Evolutionary conservation across 2,888 invertebrate species (phyloP).

Genomic region (Acrocera orbiculus): DNA sequence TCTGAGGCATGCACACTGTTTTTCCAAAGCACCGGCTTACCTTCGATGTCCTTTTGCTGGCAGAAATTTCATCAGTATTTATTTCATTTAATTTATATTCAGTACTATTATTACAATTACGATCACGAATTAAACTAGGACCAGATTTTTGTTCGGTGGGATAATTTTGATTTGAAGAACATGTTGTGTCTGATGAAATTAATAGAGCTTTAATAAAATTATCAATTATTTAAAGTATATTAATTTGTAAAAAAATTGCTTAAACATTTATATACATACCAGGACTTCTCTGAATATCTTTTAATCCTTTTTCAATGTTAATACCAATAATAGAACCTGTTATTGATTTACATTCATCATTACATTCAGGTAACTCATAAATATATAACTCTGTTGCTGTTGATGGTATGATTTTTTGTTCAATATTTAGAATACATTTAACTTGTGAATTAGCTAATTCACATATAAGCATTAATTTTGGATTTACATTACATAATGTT

Average conservation of each 20-base stretch:
- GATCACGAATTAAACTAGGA: too few relatives aligned
- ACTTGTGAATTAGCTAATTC: constrained; percentile 55
- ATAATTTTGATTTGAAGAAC: too few relatives aligned
- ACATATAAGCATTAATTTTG: constrained; percentile 47
- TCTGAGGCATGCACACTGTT: constrained; percentile 67
- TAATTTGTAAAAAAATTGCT: too few relatives aligned
- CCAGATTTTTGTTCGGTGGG: too few relatives aligned
- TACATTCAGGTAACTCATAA: constrained; percentile 45
- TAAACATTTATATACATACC: too few relatives aligned
- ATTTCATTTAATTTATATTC: background rate
- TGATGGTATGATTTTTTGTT: constrained; percentile 33
- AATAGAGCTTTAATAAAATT: constrained; percentile 14
- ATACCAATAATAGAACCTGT: constrained; percentile 25
- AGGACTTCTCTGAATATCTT: constrained; percentile 30
- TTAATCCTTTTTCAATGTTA: constrained; percentile 29
- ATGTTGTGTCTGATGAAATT: constrained; percentile 16
- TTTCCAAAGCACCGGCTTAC: constrained; percentile 49
- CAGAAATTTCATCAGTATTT: constrained; percentile 11
- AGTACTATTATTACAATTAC: background rate
- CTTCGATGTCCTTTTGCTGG: constrained; percentile 32
- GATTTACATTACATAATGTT: constrained; percentile 41
- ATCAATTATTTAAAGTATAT: constrained; percentile 4
- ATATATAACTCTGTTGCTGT: constrained; percentile 43
- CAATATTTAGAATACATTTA: constrained; percentile 39
- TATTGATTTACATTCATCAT: constrained; percentile 20